Base-by-base conservation (phyloP, 2,888 invertebrate species). In the Nesidiocoris tenuis region DNA sequence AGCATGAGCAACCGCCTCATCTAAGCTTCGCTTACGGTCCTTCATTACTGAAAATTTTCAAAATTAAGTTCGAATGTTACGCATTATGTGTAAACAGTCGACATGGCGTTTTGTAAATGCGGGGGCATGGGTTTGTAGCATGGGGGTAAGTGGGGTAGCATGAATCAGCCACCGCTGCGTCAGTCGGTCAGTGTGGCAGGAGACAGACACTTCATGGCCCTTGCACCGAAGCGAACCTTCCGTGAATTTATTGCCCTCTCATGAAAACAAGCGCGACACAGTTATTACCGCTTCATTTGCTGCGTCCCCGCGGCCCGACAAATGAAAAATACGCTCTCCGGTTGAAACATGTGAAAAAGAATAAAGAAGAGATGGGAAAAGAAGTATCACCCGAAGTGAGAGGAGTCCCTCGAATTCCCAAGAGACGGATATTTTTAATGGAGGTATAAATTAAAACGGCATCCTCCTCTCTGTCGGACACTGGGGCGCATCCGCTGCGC, bases 371-470 rank as follows among this genome's bases (percentile, higher is more conserved):
- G 39, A 12, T 7, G 12, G 39, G 12, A 39, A 12, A 39, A 39
- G 39, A 39, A 39, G 39, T 39, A 39, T 39, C 39, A 39, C 39
- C 39, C 12, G 39, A 39, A 39, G 39, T 39, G 39, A 39, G 39
- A 39, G 39, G 12, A 39, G 39, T 39, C 39, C 39, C 39, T 3
- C 12, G 39, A 39, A 39, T 61, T 22, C 61, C 19, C 61, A 61
- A 61, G 61, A 61, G 61, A 61, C 19, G 74, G 74, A 74, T 74
- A 74, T 74, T 74, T 74, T 74, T 74, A 74, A 74, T 74, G 74
- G 74, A 74, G 64, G 56, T 74, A 74, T 74, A 74, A 74, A 74
- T 74, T 64, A 22, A 64, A 74, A 74, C 64, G 74, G 56, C 56
- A 59, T 19, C 19, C 16, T 16, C 21, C 61, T 21, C 22, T 19